Base-by-base conservation (phyloP, 2,888 invertebrate species). In the Chrysina gloriosa region DNA sequence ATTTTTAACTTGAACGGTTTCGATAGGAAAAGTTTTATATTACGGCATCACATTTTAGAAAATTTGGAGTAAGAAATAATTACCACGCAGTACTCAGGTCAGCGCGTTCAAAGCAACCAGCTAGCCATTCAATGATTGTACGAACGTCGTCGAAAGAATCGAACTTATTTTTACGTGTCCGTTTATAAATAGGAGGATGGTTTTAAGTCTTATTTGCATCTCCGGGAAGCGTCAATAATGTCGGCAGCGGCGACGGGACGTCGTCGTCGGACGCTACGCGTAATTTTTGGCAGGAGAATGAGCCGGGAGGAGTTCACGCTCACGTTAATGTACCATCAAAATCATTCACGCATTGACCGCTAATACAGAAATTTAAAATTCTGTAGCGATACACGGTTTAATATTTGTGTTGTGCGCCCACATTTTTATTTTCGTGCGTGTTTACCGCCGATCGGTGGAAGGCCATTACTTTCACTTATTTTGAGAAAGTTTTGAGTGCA, bases 131-230 rank as follows among this genome's bases (percentile, higher is more conserved):
- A 6, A 56, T 56, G 25, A 7, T 5, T 56, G 36, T 42, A 58
- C 58, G 58, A 42, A 23, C 25, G 27, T 61, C 27, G 16, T 45
- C 16, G 58, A 61, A 61, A 61, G 58, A 61, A 61, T 61, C 42
- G 27, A 42, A 42, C 19, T 42, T 61, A 61, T 61, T 61, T 61
- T 61, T 61, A 61, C 39, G 25, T 61, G 42, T 61, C 9, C 58
- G 42, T 61, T 61, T 61, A 61, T 61, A 61, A 61, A 61, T 61
- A 61, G 58, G 42, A 61, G 58, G 42, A 61, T 61, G 29, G 42
- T 27, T 61, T 61, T 61, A 61, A 61, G 58, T 61, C 58, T 61
- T 61, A 61, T 61, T 61, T 42, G 58, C 45, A 61, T 61, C 58
- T 39, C 42, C 6, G 52, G 25, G 27, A 61, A 42, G 42, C 58